Conservation (phyloP, 2,888 invertebrate species). For the Lathronympha strigana region DNA sequence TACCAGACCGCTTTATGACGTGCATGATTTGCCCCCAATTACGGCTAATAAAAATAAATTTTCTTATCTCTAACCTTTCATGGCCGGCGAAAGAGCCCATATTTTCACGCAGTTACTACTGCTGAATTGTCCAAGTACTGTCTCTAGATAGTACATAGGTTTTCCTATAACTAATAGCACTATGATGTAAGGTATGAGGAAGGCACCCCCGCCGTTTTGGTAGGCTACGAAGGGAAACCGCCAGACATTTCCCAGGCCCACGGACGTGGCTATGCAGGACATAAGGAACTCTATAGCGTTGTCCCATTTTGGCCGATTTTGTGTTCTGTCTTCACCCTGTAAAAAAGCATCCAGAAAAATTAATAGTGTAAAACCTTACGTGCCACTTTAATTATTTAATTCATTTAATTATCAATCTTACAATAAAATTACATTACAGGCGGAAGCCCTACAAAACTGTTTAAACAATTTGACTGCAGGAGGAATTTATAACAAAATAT, state of each 20-base stretch:
- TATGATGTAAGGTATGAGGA: constrained; percentile 89
- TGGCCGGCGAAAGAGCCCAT: constrained; percentile 87
- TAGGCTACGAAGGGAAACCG: constrained; percentile 85
- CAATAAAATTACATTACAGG: too few relatives aligned
- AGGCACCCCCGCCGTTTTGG: constrained; percentile 90
- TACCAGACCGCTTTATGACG: too few relatives aligned
- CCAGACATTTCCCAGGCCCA: constrained; percentile 90
- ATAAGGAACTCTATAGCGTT: constrained; percentile 88
- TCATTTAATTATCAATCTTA: too few relatives aligned
- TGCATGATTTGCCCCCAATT: background rate
- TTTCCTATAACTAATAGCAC: constrained; percentile 88
- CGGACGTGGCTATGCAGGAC: constrained; percentile 89
- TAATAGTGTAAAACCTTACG: background rate
- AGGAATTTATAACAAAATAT: too few relatives aligned
- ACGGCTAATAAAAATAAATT: background rate
- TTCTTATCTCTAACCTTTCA: constrained; percentile 85
- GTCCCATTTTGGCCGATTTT: constrained; percentile 82
- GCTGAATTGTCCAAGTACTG: constrained; percentile 92
- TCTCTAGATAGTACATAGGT: constrained; percentile 93
- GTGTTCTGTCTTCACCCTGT: constrained; percentile 43
- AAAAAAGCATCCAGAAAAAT: background rate
- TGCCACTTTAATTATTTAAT: too few relatives aligned
- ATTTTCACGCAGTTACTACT: constrained; percentile 91
- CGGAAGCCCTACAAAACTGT: too few relatives aligned
- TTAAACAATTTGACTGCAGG: too few relatives aligned